Base-by-base conservation (phyloP, 2,113 vertebrate species). In the Dendrocopos noguchii region DNA sequence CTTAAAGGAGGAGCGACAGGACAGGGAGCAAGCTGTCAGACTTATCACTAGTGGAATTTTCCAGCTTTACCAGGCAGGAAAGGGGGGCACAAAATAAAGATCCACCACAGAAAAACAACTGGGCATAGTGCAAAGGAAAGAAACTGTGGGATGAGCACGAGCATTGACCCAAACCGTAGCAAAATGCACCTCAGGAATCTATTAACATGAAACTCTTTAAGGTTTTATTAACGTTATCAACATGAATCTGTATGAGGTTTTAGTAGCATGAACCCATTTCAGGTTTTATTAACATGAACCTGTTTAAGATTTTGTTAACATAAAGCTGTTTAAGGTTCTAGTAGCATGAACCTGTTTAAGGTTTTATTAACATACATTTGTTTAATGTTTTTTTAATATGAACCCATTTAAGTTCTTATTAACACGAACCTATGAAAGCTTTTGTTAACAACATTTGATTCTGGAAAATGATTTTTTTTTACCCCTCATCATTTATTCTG, bases 11-110 rank as follows among this genome's bases (percentile, higher is more conserved):
- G 57, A 96, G 80, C 0, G 1, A 63, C 77, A 66, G 65, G 82
- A 87, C 64, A 34, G 71, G 55, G 71, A 95, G 34, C 27, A 47
- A 82, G 25, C 61, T 80, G 33, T 88, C 91, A 80, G 57, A 90
- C n/a, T 88, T 74, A 93, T 90, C 95, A 91, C 59, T 39, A 65
- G 71, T 71, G 87, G 70, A 87, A 96, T 92, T 97, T 96, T 90
- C 77, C 61, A 83, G 81, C 87, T 93, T 88, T 92, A 64, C 18
- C 10, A 36, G 73, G 68, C 59, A 87, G 74, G 50, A 60, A 94
- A 74, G 20, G 29, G 70, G 80, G 15, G 33, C 16, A 5, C 5
- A 46, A n/a, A 44, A n/a, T 61, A 74, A 39, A 73, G 3, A 47
- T 59, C 27, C 24, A 29, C 46, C 73, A 24, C 52, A 80, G 72